Conservation (phyloP, 2,113 vertebrate species). For the Prietella phreatophila region DNA sequence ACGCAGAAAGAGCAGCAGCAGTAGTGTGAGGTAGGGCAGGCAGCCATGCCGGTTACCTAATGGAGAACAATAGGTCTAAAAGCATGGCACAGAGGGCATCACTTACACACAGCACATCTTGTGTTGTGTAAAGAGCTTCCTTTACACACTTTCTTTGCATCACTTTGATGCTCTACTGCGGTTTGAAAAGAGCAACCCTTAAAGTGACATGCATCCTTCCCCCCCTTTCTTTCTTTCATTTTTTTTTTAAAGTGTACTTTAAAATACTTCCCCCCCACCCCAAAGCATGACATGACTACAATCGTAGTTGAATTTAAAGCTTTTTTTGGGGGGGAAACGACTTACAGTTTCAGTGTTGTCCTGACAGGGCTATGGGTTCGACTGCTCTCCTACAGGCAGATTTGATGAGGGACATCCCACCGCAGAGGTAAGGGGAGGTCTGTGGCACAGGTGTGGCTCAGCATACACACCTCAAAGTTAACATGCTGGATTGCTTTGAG, state of each 20-base stretch:
- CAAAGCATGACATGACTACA: neutral
- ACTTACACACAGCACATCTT: conserved; percentile 24
- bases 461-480: conserved; percentile 16
- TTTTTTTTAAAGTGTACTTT: neutral
- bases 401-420: conserved; percentile 45
- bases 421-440: conserved; percentile 45
- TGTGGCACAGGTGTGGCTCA: conserved; percentile 28
- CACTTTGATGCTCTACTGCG: neutral
- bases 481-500: neutral
- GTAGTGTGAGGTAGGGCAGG: conserved; percentile 50
- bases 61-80: conserved; percentile 57
- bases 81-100: conserved; percentile 46
- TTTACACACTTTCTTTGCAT: neutral
- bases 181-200: neutral
- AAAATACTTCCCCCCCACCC: neutral
- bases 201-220: conserved; percentile 17
- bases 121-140: neutral
- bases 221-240: neutral
- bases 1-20: conserved; percentile 32
- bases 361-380: conserved; percentile 53
- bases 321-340: neutral
- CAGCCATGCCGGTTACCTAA: conserved; percentile 53
- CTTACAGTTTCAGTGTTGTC: conserved; percentile 32
- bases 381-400: conserved; percentile 50
- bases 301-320: neutral